These are phyloP conservation scores for Loxodonta africana DNA, from an alignment of 2,113 vertebrate species.

Conservation along the genomic window DNA sequence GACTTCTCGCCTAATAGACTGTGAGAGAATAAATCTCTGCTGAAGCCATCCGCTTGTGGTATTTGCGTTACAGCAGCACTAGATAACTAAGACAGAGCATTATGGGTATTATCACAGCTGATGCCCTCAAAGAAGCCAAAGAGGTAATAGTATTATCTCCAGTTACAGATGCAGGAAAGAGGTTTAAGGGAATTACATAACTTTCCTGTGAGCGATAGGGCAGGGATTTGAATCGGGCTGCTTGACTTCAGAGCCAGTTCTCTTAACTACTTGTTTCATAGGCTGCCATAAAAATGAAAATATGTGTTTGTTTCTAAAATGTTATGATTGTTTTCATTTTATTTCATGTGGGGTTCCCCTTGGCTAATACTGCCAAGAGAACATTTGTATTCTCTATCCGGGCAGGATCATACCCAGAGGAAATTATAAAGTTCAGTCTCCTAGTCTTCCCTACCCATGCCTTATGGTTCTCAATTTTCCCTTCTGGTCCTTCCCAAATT, in stretches of 20 bases:
- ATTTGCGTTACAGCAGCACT: too few species aligned
- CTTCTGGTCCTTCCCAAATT: not conserved
- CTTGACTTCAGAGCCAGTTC: not conserved
- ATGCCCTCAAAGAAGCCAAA: not conserved
- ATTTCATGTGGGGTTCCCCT: not conserved
- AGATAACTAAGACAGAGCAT: not conserved
- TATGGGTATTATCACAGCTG: not conserved
- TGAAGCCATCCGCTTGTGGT: too few species aligned
- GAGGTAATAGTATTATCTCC: not conserved
- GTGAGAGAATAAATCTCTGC: too few species aligned
- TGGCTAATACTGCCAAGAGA: not conserved
- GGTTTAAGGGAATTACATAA: not conserved
- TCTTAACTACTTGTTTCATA: not conserved
- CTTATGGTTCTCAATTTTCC: not conserved
- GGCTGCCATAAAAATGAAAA: not conserved
- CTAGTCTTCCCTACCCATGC: not conserved
- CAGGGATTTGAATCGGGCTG: not conserved
- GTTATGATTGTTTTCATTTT: slow-evolving; percentile 18
- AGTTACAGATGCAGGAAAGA: not conserved
- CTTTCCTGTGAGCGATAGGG: not conserved
- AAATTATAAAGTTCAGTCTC: not conserved
- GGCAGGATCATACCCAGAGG: not conserved
- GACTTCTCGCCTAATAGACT: too few species aligned
- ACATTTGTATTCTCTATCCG: not conserved
- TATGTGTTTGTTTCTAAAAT: not conserved